Evolutionary conservation across 2,113 vertebrate species (phyloP), one percentile per base, ranked within the genome.

Genomic region (Takifugu flavidus): DNA sequence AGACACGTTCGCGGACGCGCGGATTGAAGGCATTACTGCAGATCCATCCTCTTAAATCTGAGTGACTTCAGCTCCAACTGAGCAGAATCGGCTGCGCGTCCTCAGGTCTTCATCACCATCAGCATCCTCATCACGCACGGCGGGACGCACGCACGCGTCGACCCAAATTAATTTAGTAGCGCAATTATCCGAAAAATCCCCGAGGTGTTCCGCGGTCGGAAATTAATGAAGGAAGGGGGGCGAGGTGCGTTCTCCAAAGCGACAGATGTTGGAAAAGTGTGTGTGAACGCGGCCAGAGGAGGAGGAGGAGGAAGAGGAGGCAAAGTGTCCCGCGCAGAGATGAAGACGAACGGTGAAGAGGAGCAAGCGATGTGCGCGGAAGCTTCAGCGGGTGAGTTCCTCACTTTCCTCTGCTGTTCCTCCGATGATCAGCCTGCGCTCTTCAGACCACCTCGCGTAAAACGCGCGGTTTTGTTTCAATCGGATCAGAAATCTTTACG

Each of bases 121-220:
- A 57, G 70, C 81, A 67, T 12, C 78, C 49, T n/a, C 56, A 49
- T 13, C 55, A 6, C 65, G 15, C 68, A 49, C 60, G 64, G 28
- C 53, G 46, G 25, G 52, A 34, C 53, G 42, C 53, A n/a, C 25
- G 42, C 15, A 14, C 60, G 44, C 74, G 77, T 13, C 89, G 84
- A 91, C 88, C 88, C 79, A 46, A 80, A 90, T 91, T 85, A 75
- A 77, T 75, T 60, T 59, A 71, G 77, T 49, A 57, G 50, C 74
- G 75, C 80, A 86, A 89, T 89, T 89, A 89, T 86, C 80, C 70
- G 27, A 27, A 52, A 60, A 78, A 43, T 66, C 72, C 86, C 86
- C 14, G 75, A 75, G 85, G 85, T 76, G 14, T 53, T 61, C 61
- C 2, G 34, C 57, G 75, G 75, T 65, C 58, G 49, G 39, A 70